Conservation (phyloP, 35 echinoderm and acorn worm species). For the Hemicentrotus pulcherrimus region DNA sequence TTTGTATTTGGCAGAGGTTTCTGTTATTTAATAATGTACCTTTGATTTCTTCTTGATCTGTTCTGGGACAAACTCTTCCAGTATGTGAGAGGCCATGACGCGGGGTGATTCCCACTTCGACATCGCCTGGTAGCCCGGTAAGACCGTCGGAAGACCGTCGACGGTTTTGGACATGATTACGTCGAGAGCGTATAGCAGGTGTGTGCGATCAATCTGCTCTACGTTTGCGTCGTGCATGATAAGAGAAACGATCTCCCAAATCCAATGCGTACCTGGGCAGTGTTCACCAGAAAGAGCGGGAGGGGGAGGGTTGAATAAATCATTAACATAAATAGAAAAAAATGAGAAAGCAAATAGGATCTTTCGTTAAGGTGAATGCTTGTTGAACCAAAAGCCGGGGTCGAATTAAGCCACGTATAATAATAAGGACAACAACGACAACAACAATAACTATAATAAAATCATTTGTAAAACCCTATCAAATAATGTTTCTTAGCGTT, state of each 20-base stretch:
- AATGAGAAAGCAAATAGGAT: not conserved
- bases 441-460: no score
- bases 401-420: no score
- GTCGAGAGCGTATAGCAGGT: slow-evolving; percentile 3
- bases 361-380: no score
- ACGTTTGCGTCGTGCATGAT: slow-evolving; percentile 9
- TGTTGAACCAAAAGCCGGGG: no score
- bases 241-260: slow-evolving; percentile 32
- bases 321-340: not conserved
- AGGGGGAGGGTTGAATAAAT: not conserved
- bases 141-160: not conserved
- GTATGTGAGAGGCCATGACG: not conserved
- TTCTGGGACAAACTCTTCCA: slow-evolving; percentile 9
- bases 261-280: slow-evolving; percentile 31
- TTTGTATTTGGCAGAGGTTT: no score
- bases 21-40: no score
- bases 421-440: no score
- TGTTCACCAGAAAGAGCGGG: not conserved
- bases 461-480: no score
- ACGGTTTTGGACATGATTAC: not conserved
- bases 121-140: not conserved
- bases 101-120: not conserved
- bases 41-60: slow-evolving; percentile 18
- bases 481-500: no score
- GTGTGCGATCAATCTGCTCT: slow-evolving; percentile 19